phyloP scores from a whole-genome alignment of 2,797 vertebrate genomes.

The Rhinatrema bivittatum region DNA sequence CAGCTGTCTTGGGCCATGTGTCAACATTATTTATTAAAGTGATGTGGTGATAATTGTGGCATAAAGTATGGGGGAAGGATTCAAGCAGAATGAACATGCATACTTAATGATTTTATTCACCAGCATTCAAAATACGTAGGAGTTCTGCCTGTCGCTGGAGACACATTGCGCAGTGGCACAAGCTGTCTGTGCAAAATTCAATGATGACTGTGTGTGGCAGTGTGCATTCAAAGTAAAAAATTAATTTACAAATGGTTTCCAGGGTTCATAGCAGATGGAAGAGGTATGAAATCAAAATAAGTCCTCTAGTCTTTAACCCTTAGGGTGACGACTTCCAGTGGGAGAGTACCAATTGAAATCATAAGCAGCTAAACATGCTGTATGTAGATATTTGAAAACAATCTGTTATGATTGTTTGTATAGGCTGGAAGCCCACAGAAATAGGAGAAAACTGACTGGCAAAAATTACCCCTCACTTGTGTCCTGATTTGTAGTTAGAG shows the following conservation, averaged over 20 bases:
- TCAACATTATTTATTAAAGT: slow-evolving; percentile 41
- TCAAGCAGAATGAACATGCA: slow-evolving; percentile 21
- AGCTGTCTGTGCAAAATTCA: slow-evolving; percentile 9
- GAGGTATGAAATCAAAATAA: slow-evolving; percentile 12
- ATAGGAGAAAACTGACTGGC: too few relatives aligned
- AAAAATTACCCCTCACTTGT: too few relatives aligned
- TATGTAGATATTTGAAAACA: too few relatives aligned
- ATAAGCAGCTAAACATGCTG: too few relatives aligned
- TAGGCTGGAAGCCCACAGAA: too few relatives aligned
- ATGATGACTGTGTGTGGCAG: slow-evolving; percentile 1
- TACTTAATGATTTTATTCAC: slow-evolving; percentile 21
- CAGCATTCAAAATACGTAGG: slow-evolving; percentile 2
- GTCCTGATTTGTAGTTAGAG: too few relatives aligned
- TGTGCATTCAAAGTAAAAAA: slow-evolving; percentile 27
- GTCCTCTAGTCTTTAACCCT: slow-evolving; percentile 32
- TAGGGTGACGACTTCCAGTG: background rate
- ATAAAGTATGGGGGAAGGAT: background rate
- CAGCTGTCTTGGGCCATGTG: slow-evolving; percentile 27
- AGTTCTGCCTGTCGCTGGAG: slow-evolving; percentile 12
- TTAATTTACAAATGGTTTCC: slow-evolving; percentile 31
- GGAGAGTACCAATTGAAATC: too few relatives aligned
- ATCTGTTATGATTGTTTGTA: too few relatives aligned
- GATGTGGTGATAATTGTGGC: slow-evolving; percentile 19
- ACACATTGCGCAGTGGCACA: slow-evolving; percentile 4
- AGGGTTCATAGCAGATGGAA: slow-evolving; percentile 32